Evolutionary conservation across 2,888 invertebrate genomes (phyloP).

Genomic region (Euspilapteryx auroguttella): DNA sequence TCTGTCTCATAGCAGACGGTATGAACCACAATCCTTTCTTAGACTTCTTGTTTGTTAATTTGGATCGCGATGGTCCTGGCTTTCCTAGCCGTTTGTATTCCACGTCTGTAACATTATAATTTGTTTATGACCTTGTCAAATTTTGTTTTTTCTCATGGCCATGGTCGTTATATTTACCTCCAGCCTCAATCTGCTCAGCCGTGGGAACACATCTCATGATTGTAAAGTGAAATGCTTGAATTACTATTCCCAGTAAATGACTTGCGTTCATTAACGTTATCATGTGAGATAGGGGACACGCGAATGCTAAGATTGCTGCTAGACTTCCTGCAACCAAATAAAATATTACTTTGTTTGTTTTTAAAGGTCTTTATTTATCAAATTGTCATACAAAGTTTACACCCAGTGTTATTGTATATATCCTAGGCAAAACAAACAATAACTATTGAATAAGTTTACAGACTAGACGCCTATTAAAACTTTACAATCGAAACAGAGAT

Average conservation of each 20-base stretch:
- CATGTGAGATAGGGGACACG: slow-evolving; percentile 64
- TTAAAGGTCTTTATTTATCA: no score
- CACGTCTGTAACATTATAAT: slow-evolving; percentile 26
- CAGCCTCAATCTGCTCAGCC: slow-evolving; percentile 49
- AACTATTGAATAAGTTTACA: no score
- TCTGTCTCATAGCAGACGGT: slow-evolving; percentile 48
- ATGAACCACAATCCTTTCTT: slow-evolving; percentile 55
- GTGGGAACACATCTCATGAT: slow-evolving; percentile 62
- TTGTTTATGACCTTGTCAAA: not conserved
- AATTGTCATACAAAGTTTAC: no score
- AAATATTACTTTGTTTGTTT: not conserved
- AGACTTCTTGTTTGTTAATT: slow-evolving; percentile 24
- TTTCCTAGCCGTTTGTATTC: slow-evolving; percentile 49
- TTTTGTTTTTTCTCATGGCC: no score
- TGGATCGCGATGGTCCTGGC: slow-evolving; percentile 23
- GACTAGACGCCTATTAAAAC: no score
- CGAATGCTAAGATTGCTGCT: slow-evolving; percentile 64
- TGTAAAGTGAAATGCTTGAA: slow-evolving; percentile 47
- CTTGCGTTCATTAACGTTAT: slow-evolving; percentile 63
- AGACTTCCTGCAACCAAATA: slow-evolving; percentile 51
- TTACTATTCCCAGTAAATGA: slow-evolving; percentile 48
- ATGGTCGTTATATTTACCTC: slow-evolving; percentile 33
- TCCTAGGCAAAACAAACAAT: no score
- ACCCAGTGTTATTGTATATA: no score
- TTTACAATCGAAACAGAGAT: no score